Evolutionary conservation across 2,888 invertebrate genomes (phyloP).

Genomic region (Argyresthia albistria): DNA sequence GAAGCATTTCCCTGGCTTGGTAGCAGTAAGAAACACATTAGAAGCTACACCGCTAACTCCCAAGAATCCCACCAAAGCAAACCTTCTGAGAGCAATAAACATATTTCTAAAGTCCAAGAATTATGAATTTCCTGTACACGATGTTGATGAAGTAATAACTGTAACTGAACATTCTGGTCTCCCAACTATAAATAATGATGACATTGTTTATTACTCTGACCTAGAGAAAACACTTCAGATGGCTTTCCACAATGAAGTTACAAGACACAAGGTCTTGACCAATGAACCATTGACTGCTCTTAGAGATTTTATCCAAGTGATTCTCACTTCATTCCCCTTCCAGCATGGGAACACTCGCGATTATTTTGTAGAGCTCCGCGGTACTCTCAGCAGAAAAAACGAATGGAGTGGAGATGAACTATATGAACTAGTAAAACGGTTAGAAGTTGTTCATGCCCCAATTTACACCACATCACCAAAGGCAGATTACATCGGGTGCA

Average conservation of each 20-base stretch:
- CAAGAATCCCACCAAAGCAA: slow-evolving; percentile 46
- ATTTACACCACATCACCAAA: slow-evolving; percentile 56
- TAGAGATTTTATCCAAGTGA: slow-evolving; percentile 78
- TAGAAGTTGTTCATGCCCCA: slow-evolving; percentile 68
- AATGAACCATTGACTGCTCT: slow-evolving; percentile 83
- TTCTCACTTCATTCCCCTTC: slow-evolving; percentile 86
- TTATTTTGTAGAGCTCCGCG: slow-evolving; percentile 75
- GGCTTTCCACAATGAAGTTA: slow-evolving; percentile 87
- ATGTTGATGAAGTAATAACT: slow-evolving; percentile 23
- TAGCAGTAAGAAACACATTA: slow-evolving; percentile 54
- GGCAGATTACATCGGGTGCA: slow-evolving; percentile 83
- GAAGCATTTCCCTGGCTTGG: slow-evolving; percentile 66
- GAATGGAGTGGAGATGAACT: slow-evolving; percentile 75
- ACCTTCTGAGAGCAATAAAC: slow-evolving; percentile 61
- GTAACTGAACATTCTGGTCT: slow-evolving; percentile 22
- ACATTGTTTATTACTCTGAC: slow-evolving; percentile 87
- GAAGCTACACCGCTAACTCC: slow-evolving; percentile 46
- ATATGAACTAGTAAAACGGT: slow-evolving; percentile 61
- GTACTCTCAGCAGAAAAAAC: slow-evolving; percentile 56
- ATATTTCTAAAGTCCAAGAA: slow-evolving; percentile 60
- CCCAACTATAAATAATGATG: slow-evolving; percentile 26
- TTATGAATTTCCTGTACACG: slow-evolving; percentile 44
- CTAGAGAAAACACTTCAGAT: slow-evolving; percentile 89
- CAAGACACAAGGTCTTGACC: slow-evolving; percentile 76
- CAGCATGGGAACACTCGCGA: slow-evolving; percentile 74